A percentile compares a stretch with the other conserved stretches of the same genome.
Conservation (phyloP, 2,113 vertebrate species). For the Xiphophorus couchianus region DNA sequence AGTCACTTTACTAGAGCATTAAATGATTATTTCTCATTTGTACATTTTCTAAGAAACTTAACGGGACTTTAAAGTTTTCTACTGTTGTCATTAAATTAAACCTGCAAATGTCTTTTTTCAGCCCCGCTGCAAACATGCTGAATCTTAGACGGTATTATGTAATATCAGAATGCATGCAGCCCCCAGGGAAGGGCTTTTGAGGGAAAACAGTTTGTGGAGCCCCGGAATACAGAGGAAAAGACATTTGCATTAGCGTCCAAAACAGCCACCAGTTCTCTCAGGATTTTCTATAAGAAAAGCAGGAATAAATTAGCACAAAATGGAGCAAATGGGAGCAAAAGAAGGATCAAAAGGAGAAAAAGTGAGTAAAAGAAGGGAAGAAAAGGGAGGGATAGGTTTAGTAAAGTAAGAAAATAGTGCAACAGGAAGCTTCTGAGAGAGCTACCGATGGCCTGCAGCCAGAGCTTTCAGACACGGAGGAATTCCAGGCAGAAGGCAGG, state of each 20-base stretch:
- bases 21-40: not conserved
- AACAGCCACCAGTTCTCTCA: not conserved
- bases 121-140: conserved; percentile 27
- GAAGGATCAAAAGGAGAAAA: not conserved
- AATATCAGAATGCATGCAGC: conserved; percentile 48
- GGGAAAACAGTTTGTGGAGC: conserved; percentile 36
- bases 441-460: conserved; percentile 75
- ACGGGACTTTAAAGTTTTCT: not conserved
- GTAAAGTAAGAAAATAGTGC: conserved; percentile 43
- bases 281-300: not conserved
- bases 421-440: conserved; percentile 77
- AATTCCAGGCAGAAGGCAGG: conserved; percentile 76
- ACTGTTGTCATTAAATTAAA: conserved; percentile 10
- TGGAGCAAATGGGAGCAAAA: not conserved
- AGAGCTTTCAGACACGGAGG: conserved; percentile 78
- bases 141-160: conserved; percentile 55
- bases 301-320: not conserved
- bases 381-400: conserved; percentile 32
- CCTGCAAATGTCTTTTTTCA: conserved; percentile 1
- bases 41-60: not conserved
- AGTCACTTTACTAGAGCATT: not conserved
- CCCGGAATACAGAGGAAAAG: conserved; percentile 11
- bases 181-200: conserved; percentile 38
- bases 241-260: conserved; percentile 3
- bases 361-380: conserved; percentile 2